Percentiles rank a stretch among this genome's conserved stretches.
Evolutionary conservation across 2,888 invertebrate genomes (phyloP).

Genomic region (Stratiomys singularior): DNA sequence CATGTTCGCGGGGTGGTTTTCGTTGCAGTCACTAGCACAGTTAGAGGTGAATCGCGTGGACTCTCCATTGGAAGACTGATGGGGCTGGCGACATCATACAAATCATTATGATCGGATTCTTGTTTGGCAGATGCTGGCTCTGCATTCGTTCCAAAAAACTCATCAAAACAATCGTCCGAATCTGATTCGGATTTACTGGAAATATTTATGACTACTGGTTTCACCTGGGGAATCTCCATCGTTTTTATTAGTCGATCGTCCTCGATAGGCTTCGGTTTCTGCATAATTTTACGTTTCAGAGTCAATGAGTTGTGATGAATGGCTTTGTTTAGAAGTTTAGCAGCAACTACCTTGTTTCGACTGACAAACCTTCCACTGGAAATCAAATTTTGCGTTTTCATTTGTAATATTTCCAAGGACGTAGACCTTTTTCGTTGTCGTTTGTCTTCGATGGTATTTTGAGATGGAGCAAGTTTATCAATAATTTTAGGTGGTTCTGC

Average conservation of each 20-base stretch:
- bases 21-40: neutral
- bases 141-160: neutral
- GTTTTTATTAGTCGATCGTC: conserved; percentile 58
- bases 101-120: conserved; percentile 46
- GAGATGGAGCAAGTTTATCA: neutral
- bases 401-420: conserved; percentile 6
- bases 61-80: conserved; percentile 59
- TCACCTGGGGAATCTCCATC: conserved; percentile 58
- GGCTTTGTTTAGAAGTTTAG: conserved; percentile 36
- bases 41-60: conserved; percentile 49
- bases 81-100: conserved; percentile 60
- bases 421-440: conserved; percentile 13
- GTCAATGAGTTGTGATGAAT: neutral
- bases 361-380: conserved; percentile 13
- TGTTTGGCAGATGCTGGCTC: neutral
- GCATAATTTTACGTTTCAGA: neutral
- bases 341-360: conserved; percentile 10
- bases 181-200: conserved; percentile 42
- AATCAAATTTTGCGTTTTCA: conserved; percentile 32
- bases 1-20: too few relatives aligned
- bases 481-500: neutral
- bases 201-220: conserved; percentile 59
- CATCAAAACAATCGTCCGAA: conserved; percentile 18
- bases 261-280: neutral
- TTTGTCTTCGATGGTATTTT: neutral